phyloP scores from a whole-genome alignment of 1,140 invertebrate species.

The Triops longicaudatus region DNA sequence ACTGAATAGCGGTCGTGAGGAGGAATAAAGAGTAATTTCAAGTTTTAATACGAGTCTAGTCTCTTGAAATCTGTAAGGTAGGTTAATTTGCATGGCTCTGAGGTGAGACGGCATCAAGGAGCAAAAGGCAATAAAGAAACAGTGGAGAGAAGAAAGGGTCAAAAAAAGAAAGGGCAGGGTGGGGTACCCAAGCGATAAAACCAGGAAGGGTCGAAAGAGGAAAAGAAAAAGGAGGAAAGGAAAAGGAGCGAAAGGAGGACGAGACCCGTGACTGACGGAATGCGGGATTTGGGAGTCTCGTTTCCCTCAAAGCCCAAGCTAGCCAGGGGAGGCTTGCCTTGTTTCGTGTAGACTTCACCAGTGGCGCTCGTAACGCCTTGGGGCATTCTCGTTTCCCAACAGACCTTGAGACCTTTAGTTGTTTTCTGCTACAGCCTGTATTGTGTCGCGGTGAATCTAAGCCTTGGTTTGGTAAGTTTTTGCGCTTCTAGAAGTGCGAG shows the following conservation, averaged over 20 bases:
- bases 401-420: neutral
- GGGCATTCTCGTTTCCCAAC: neutral
- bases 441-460: constrained; percentile 14
- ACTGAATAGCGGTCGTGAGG: too few relatives aligned
- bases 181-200: constrained; percentile 1
- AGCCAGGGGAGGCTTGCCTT: neutral
- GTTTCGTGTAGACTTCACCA: neutral
- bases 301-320: neutral
- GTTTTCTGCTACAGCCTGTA: constrained; percentile 7
- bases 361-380: neutral
- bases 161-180: neutral
- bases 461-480: constrained; percentile 15
- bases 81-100: neutral
- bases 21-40: too few relatives aligned
- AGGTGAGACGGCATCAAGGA: neutral
- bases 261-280: neutral
- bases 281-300: neutral
- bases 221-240: neutral
- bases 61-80: too few relatives aligned
- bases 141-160: too few relatives aligned
- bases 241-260: constrained; percentile 20
- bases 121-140: neutral
- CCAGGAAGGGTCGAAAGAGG: neutral
- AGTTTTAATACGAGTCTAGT: too few relatives aligned
- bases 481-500: neutral